Percentiles rank a stretch among this genome's conserved stretches.
These are phyloP conservation scores for Philaethria dido DNA, from an alignment of 2,888 invertebrate genomes.

Conservation along the genomic window DNA sequence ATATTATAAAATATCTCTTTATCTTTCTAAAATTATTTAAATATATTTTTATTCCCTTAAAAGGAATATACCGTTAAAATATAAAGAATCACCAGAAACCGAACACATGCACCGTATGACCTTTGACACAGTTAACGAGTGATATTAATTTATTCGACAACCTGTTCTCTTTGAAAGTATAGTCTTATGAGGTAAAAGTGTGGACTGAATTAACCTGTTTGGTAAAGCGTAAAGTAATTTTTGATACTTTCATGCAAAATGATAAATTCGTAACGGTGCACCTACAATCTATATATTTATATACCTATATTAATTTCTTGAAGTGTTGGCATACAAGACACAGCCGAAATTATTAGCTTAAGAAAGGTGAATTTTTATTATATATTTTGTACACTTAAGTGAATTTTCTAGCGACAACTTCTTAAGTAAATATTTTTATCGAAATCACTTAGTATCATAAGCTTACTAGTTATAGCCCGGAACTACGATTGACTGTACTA, in stretches of 20 bases:
- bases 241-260: slow-evolving; percentile 1
- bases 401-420: no score
- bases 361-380: no score
- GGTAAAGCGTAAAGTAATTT: background rate
- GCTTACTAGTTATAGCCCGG: no score
- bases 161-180: slow-evolving; percentile 33
- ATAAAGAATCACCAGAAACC: slow-evolving; percentile 4
- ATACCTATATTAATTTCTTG: no score
- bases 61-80: background rate
- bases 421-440: no score
- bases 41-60: background rate
- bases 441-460: no score
- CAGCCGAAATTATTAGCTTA: no score
- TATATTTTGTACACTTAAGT: no score
- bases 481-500: no score
- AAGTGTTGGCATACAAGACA: no score
- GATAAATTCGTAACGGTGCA: background rate
- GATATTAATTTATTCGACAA: slow-evolving; percentile 31
- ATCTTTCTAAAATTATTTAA: background rate
- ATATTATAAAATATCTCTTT: no score
- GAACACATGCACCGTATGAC: slow-evolving; percentile 29
- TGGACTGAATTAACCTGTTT: slow-evolving; percentile 22
- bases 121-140: slow-evolving; percentile 38
- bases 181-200: slow-evolving; percentile 38
- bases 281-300: background rate